Conservation (phyloP, 1,140 invertebrate species). For the Drosophila micromelanica region DNA sequence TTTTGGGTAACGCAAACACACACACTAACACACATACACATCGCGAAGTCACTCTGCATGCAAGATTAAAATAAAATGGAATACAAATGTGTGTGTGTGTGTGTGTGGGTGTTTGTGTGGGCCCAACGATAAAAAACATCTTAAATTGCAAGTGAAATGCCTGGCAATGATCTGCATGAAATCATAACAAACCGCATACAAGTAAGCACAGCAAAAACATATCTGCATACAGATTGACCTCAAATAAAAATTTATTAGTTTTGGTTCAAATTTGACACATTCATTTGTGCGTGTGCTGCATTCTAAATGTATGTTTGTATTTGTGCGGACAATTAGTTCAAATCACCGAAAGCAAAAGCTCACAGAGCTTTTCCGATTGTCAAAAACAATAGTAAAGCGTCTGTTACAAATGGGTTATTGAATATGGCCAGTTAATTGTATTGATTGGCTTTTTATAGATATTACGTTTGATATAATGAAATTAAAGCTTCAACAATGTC, state of each 20-base stretch:
- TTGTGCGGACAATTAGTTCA: neutral
- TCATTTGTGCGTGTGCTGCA: neutral
- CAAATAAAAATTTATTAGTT: constrained; percentile 48
- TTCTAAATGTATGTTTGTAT: neutral
- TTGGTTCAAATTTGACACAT: constrained; percentile 30
- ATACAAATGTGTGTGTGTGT: constrained; percentile 43
- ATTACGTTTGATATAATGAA: no score
- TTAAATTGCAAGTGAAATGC: constrained; percentile 51
- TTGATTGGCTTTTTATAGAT: no score
- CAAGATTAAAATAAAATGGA: constrained; percentile 59
- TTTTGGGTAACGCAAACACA: constrained; percentile 48
- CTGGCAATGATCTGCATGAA: constrained; percentile 20
- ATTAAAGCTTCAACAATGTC: no score
- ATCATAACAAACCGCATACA: neutral
- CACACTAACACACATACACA: constrained; percentile 1
- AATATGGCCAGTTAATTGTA: no score
- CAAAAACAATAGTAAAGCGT: neutral
- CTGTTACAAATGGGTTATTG: no score
- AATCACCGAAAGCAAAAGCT: neutral
- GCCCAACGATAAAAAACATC: constrained; percentile 48
- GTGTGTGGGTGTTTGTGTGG: constrained; percentile 25
- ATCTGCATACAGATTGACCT: constrained; percentile 21
- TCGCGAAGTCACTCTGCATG: constrained; percentile 3
- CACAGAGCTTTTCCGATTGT: neutral
- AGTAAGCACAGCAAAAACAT: neutral